phyloP scores from a whole-genome alignment of 2,113 vertebrate species.

The Notothenia coriiceps region DNA sequence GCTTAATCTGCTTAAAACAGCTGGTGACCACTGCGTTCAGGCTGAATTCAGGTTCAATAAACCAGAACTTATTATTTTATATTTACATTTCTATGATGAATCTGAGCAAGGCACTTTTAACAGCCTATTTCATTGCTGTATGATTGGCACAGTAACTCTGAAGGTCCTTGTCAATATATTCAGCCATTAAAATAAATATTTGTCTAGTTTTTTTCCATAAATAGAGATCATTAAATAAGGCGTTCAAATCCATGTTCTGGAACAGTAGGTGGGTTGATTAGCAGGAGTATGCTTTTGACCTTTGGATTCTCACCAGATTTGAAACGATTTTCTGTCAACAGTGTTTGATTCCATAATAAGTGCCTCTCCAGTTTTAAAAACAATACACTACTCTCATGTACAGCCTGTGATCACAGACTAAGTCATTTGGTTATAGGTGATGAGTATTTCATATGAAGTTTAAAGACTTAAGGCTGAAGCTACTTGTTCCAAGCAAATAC shows the following conservation, averaged over 20 bases:
- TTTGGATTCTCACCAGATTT: conserved; percentile 58
- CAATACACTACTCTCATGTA: not conserved
- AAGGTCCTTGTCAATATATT: too few relatives aligned
- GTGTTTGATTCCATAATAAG: not conserved
- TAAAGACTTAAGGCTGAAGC: too few relatives aligned
- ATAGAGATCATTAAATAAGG: conserved; percentile 17
- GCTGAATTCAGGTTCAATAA: not conserved
- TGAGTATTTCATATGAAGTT: too few relatives aligned
- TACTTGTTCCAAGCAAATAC: too few relatives aligned
- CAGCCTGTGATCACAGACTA: too few relatives aligned
- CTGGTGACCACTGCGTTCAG: not conserved
- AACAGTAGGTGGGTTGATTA: conserved; percentile 49
- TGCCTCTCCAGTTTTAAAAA: not conserved
- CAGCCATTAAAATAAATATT: conserved; percentile 5
- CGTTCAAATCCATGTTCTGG: conserved; percentile 20
- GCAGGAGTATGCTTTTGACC: conserved; percentile 55
- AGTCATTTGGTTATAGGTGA: too few relatives aligned
- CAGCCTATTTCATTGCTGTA: not conserved
- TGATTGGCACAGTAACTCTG: not conserved
- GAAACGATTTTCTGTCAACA: conserved; percentile 71
- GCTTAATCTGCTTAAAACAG: not conserved
- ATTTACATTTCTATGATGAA: not conserved
- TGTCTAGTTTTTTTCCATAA: conserved; percentile 7
- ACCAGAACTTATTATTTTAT: not conserved
- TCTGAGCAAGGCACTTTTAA: not conserved